phyloP scores from a whole-genome alignment of 2,113 vertebrate species.

The Ahaetulla prasina region DNA sequence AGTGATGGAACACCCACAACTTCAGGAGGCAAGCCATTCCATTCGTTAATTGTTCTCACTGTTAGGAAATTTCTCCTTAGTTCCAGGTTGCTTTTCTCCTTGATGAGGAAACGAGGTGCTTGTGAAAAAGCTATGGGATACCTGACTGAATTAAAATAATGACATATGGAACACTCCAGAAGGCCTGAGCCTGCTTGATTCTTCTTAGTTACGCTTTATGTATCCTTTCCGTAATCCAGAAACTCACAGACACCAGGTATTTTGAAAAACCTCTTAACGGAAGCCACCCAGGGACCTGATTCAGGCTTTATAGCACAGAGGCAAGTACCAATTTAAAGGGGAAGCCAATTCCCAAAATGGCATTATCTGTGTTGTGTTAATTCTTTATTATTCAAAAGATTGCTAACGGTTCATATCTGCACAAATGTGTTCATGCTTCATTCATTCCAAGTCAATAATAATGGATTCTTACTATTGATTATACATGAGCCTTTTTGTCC shows the following conservation, averaged over 20 bases:
- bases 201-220: background rate
- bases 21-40: background rate
- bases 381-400: conserved; percentile 70
- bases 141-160: background rate
- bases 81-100: background rate
- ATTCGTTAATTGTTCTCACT: background rate
- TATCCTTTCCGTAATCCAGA: conserved; percentile 7
- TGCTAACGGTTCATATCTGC: conserved; percentile 62
- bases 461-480: conserved; percentile 90
- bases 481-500: conserved; percentile 89
- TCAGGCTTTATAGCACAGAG: conserved; percentile 44
- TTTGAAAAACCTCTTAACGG: conserved; percentile 48
- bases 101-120: background rate
- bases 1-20: background rate
- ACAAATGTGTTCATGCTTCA: conserved; percentile 64
- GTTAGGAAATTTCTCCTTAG: background rate
- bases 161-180: background rate
- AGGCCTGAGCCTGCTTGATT: background rate
- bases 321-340: conserved; percentile 50
- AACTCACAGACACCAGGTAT: conserved; percentile 7
- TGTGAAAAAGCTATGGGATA: background rate
- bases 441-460: conserved; percentile 76
- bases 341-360: conserved; percentile 57
- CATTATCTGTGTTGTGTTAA: conserved; percentile 65
- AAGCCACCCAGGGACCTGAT: conserved; percentile 48